Conservation (phyloP, 2,113 vertebrate genomes). For the Pleuronectes platessa region DNA sequence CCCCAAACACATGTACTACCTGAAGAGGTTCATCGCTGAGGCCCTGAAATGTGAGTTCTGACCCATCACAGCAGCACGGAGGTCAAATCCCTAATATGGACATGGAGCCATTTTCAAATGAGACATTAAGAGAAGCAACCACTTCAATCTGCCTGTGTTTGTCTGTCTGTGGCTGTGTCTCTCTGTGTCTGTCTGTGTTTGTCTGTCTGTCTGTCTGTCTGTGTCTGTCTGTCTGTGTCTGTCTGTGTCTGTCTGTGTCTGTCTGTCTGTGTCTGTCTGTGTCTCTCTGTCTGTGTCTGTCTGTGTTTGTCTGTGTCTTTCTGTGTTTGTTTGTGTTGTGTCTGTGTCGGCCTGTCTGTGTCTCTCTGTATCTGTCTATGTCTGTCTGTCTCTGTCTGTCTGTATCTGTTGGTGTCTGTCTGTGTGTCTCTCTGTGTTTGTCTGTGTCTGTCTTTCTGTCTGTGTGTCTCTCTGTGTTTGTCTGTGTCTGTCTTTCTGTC, state of each 20-base stretch:
- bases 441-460: no score
- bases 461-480: background rate
- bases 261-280: background rate
- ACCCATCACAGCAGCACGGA: background rate
- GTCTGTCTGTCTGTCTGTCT: background rate
- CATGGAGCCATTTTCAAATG: no score
- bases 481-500: no score
- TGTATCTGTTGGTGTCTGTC: background rate
- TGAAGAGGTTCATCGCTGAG: constrained; percentile 94
- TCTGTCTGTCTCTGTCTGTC: background rate
- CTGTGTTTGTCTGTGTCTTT: background rate
- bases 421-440: background rate
- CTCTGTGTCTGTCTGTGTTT: no score
- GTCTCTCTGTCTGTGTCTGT: background rate
- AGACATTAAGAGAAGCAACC: no score
- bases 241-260: background rate
- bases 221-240: background rate
- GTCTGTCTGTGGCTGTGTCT: no score
- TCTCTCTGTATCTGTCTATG: background rate
- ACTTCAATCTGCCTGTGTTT: no score
- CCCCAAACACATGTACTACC: constrained; percentile 94
- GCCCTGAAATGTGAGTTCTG: constrained; percentile 89
- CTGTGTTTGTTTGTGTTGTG: no score
- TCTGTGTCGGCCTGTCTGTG: no score
- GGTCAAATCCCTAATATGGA: no score